Evolutionary conservation across 2,797 vertebrate genomes (phyloP).

Genomic region (Acanthurus leucopareius): DNA sequence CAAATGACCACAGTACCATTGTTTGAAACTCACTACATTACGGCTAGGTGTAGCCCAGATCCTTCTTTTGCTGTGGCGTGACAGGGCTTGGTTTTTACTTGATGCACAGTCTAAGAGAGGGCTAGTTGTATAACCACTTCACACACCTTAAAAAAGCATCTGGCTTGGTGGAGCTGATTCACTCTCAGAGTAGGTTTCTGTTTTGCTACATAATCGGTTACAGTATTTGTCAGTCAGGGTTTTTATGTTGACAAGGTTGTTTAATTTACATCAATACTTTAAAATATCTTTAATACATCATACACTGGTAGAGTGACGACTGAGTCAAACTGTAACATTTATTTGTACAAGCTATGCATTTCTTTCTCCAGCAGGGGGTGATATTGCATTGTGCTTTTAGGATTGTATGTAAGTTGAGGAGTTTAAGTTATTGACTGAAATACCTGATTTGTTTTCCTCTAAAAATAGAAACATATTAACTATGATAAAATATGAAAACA

Average conservation of each 20-base stretch:
- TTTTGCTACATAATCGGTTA: not conserved
- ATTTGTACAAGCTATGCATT: not conserved
- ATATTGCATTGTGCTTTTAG: constrained; percentile 2
- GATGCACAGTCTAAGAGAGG: not conserved
- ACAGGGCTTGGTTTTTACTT: not conserved
- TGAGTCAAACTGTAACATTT: not conserved
- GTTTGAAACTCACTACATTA: not conserved
- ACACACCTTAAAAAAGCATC: not conserved
- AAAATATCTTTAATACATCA: not conserved
- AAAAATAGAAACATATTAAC: not conserved
- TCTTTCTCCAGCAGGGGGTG: constrained; percentile 51
- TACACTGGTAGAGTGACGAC: no score
- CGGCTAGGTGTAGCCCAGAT: not conserved
- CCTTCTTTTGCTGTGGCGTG: not conserved
- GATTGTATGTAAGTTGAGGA: not conserved
- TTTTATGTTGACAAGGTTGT: not conserved
- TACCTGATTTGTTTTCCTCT: no score
- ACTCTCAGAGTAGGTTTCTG: not conserved
- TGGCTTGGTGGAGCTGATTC: not conserved
- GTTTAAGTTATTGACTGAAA: not conserved
- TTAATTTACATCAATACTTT: no score
- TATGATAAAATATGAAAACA: not conserved
- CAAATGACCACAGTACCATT: not conserved
- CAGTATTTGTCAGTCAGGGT: not conserved
- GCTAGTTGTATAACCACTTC: not conserved